A percentile compares a stretch with the other conserved stretches of the same genome.
These are phyloP conservation scores for Enteromius treurensis DNA, from an alignment of 2,797 vertebrate genomes.

Conservation along the genomic window DNA sequence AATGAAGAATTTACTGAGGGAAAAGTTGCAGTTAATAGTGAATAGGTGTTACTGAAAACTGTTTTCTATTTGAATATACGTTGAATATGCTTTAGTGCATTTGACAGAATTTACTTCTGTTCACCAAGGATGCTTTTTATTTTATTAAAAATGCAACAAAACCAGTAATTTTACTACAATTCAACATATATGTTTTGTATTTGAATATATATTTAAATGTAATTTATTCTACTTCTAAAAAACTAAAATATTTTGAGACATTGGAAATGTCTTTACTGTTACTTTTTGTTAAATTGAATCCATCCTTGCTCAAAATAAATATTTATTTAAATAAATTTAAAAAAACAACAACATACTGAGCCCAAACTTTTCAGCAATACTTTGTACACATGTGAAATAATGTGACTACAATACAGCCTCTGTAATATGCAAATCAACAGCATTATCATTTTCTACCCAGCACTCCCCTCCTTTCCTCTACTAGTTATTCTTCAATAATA, in stretches of 20 bases:
- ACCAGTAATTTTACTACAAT: too few relatives aligned
- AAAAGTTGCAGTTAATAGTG: too few relatives aligned
- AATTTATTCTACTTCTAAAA: neutral
- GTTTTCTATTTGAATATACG: too few relatives aligned
- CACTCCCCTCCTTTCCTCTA: neutral
- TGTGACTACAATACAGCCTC: neutral
- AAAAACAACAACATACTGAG: neutral
- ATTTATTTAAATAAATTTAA: neutral
- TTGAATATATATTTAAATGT: neutral
- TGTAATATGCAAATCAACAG: neutral
- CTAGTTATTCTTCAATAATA: conserved; percentile 1
- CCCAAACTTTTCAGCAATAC: neutral
- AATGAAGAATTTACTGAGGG: too few relatives aligned
- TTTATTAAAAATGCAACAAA: too few relatives aligned
- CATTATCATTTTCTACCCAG: neutral
- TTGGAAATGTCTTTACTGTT: neutral
- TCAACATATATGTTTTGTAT: too few relatives aligned
- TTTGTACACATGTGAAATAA: neutral
- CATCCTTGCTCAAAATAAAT: neutral
- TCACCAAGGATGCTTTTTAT: too few relatives aligned
- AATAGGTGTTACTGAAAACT: too few relatives aligned
- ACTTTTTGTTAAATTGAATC: neutral
- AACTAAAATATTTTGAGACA: neutral
- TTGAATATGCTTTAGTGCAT: too few relatives aligned
- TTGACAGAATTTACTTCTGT: too few relatives aligned